phyloP scores from a whole-genome alignment of 1,140 invertebrate genomes.

The Sipha flava region DNA sequence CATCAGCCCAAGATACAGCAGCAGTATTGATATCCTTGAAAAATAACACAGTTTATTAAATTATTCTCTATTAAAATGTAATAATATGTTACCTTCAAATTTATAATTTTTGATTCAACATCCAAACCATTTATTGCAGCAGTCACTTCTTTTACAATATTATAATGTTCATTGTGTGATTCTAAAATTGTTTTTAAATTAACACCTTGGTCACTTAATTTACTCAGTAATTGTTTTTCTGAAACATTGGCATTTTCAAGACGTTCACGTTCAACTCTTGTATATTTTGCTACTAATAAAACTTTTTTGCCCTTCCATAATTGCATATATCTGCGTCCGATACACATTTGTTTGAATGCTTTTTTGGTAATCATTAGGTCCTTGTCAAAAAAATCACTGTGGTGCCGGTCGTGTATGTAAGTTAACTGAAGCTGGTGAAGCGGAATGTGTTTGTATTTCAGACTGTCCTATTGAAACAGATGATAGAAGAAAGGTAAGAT shows the following conservation, averaged over 20 bases:
- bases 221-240: constrained; percentile 11
- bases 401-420: constrained; percentile 81
- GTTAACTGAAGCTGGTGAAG: constrained; percentile 58
- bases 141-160: constrained; percentile 19
- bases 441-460: constrained; percentile 76
- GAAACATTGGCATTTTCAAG: not conserved
- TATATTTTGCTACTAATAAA: constrained; percentile 15
- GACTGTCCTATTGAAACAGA: constrained; percentile 72
- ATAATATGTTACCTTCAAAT: not conserved
- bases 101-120: constrained; percentile 22
- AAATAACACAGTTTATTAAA: not conserved
- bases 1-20: constrained; percentile 71
- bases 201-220: constrained; percentile 16
- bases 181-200: constrained; percentile 9
- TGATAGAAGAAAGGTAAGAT: constrained; percentile 57
- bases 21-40: constrained; percentile 19
- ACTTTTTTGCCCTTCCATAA: constrained; percentile 24
- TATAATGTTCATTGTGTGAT: constrained; percentile 26
- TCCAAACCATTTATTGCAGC: not conserved
- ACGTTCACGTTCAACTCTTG: constrained; percentile 20
- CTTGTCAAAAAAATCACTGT: constrained; percentile 77
- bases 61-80: not conserved
- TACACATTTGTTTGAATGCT: constrained; percentile 12
- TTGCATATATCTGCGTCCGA: constrained; percentile 22
- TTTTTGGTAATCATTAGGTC: constrained; percentile 50